These are phyloP conservation scores for Macaca fascicularis DNA, from an alignment of 2,113 vertebrate species.

Conservation along the genomic window DNA sequence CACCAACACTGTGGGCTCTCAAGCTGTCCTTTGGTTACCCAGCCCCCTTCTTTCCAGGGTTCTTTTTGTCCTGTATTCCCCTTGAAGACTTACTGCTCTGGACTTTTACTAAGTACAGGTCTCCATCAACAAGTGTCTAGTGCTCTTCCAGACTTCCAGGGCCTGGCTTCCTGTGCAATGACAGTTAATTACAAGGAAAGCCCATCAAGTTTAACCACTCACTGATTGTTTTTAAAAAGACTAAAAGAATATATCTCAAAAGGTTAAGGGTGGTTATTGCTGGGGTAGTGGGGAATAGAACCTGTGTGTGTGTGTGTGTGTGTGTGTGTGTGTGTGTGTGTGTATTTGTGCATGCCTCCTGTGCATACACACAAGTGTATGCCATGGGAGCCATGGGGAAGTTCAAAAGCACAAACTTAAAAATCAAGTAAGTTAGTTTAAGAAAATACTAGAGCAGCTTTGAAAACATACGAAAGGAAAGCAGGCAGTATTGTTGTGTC, in stretches of 20 bases:
- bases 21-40: accelerated
- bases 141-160: not conserved
- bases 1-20: accelerated
- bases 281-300: not conserved
- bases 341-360: too few species aligned
- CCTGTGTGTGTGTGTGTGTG: accelerated
- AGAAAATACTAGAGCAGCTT: not conserved
- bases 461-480: not conserved
- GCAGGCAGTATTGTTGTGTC: accelerated
- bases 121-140: not conserved
- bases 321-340: not conserved
- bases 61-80: too few species aligned
- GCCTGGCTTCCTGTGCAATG: not conserved
- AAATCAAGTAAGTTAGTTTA: not conserved
- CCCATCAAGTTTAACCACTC: not conserved
- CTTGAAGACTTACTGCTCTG: not conserved
- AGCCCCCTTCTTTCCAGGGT: not conserved
- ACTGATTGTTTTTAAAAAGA: not conserved
- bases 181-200: not conserved
- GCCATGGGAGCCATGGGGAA: not conserved
- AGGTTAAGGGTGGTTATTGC: not conserved
- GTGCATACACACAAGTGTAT: too few species aligned
- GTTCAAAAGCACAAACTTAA: not conserved
- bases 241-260: not conserved
- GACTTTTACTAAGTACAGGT: not conserved